Evolutionary conservation across 2,888 invertebrate species (phyloP).

Genomic region (Nomada lathburiana): DNA sequence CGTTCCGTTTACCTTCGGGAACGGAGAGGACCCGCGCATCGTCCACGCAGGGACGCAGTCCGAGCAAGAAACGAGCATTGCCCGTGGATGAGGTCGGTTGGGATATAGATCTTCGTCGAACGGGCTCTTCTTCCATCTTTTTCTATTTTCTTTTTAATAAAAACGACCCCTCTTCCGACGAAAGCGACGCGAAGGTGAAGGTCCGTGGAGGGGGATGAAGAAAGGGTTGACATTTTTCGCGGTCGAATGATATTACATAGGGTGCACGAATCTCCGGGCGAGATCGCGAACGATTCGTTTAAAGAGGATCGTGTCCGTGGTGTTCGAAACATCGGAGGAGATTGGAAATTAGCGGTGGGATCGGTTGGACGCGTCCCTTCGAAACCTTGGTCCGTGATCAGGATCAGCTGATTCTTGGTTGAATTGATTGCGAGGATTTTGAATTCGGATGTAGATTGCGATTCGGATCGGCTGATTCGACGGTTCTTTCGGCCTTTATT

Average conservation of each 20-base stretch:
- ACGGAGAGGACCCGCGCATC: background rate
- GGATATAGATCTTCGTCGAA: background rate
- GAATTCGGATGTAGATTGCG: background rate
- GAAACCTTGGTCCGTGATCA: slow-evolving; percentile 24
- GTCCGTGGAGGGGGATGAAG: slow-evolving; percentile 18
- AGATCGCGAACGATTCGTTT: background rate
- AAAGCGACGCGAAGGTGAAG: slow-evolving; percentile 26
- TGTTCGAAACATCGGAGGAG: slow-evolving; percentile 18
- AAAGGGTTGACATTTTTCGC: slow-evolving; percentile 9
- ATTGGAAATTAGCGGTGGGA: background rate
- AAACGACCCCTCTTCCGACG: too few relatives aligned
- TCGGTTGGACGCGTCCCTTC: background rate
- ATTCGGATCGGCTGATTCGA: background rate
- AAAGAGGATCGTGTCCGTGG: background rate
- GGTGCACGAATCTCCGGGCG: background rate
- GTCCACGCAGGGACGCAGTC: background rate
- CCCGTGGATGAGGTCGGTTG: background rate
- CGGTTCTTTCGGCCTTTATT: too few relatives aligned
- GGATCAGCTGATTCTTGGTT: background rate
- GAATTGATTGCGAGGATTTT: background rate
- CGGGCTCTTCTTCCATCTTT: background rate
- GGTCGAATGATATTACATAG: background rate
- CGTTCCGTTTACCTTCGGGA: background rate
- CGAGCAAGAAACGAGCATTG: background rate
- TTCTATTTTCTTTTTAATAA: too few relatives aligned